phyloP scores from a whole-genome alignment of 2,888 invertebrate genomes.

The Phrixothrix hirtus region DNA sequence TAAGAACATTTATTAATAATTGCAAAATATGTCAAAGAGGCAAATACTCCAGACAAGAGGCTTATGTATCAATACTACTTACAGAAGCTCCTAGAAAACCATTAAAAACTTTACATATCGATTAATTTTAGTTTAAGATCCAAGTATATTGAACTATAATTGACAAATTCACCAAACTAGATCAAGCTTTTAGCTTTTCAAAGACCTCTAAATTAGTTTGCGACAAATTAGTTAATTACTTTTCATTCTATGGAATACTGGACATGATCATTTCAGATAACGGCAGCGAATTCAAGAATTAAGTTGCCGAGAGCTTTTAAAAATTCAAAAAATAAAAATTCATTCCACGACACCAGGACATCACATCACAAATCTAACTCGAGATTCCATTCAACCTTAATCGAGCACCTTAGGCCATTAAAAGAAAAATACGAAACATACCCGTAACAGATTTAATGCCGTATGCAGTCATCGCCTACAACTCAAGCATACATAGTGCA shows the following conservation, averaged over 20 bases:
- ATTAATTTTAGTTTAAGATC: too few species aligned
- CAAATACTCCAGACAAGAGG: too few species aligned
- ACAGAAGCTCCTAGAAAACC: too few species aligned
- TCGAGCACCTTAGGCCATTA: constrained; percentile 7
- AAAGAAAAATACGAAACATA: neutral
- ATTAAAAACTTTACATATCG: too few species aligned
- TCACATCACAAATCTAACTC: constrained; percentile 12
- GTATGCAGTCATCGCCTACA: neutral
- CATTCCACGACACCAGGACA: constrained; percentile 12
- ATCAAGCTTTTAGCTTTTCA: too few species aligned
- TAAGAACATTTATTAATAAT: too few species aligned
- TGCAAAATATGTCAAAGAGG: too few species aligned
- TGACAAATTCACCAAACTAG: too few species aligned
- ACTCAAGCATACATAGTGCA: neutral
- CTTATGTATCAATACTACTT: too few species aligned
- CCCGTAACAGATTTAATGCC: neutral
- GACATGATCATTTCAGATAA: constrained; percentile 2
- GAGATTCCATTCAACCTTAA: constrained; percentile 11
- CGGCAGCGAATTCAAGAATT: constrained; percentile 7
- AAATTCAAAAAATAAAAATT: constrained; percentile 10
- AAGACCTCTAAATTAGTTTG: too few species aligned
- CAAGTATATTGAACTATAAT: too few species aligned
- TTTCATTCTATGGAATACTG: constrained; percentile 5
- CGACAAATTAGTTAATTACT: constrained; percentile 7
- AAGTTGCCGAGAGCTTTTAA: constrained; percentile 6